Base-by-base conservation (phyloP, 2,113 vertebrate genomes). In the Aleadryas rufinucha region DNA sequence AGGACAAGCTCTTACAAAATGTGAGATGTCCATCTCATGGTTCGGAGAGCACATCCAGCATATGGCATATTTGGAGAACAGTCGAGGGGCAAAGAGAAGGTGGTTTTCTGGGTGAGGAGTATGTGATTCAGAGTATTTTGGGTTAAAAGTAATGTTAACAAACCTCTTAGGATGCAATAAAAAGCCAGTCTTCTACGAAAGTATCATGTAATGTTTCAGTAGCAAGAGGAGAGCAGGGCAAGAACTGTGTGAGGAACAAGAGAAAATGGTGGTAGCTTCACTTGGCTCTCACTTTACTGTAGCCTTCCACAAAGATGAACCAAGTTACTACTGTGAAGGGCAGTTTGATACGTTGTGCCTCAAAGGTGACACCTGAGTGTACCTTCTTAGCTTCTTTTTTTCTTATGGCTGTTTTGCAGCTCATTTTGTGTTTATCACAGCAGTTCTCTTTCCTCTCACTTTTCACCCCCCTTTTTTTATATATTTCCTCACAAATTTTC, bases 381-480 rank as follows among this genome's bases (percentile, higher is more conserved):
- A 65, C 2, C 23, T 60, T 53, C 69, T 31, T 50, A 60, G 2
- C 10, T 75, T 41, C 6, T 59, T 41, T 60, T 41, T 64, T 45
- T 14, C 2, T 39, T 66, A 17, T 6, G 4, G 2, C 17, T 41
- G 8, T 59, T 90, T 72, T 53, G 11, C 31, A 56, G 11, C 3
- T 81, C 14, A 16, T 37, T 82, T 52, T 86, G 7, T 78, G 16
- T 84, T 81, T 57, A 37, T 33, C 12, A 22, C 8, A 66, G 9
- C 5, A 52, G 6, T 54, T 77, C 7, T 66, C 16, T 52, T 79
- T 60, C 17, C 28, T 52, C 6, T 39, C 27, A 20, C 16, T 70
- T 68, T 33, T 33, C 16, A 9, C 10, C 6, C 4, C 1, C 3
- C 10, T 9, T 16, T 22, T 9, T 39, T 15, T 28, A 2, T 0